Percentiles rank a stretch among this genome's conserved stretches.
These are phyloP conservation scores for Herpetotheres cachinnans DNA, from an alignment of 2,113 vertebrate species.

Conservation along the genomic window DNA sequence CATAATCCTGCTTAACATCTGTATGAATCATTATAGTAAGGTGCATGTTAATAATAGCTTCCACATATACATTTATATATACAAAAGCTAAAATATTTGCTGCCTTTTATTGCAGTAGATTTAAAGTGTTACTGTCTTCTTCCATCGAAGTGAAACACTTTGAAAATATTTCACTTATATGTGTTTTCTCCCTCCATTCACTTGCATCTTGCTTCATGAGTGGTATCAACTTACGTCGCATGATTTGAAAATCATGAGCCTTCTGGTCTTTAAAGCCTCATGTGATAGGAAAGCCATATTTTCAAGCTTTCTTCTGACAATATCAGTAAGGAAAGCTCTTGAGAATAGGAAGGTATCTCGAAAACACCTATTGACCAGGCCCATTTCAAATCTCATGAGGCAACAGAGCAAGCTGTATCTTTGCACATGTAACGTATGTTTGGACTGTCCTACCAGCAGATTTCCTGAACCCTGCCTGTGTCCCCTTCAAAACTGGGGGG, in stretches of 20 bases:
- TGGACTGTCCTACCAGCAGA: not conserved
- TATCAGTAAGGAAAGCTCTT: not conserved
- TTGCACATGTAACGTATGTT: not conserved
- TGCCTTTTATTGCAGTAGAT: not conserved
- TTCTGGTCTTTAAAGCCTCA: not conserved
- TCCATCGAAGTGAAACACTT: constrained; percentile 1
- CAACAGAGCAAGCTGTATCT: not conserved
- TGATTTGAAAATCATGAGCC: not conserved
- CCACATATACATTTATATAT: not conserved
- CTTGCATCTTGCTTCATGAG: not conserved
- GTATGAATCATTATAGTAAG: constrained; percentile 57
- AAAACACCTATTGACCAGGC: not conserved
- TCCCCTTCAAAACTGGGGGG: not conserved
- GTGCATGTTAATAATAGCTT: constrained; percentile 30
- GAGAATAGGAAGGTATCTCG: not conserved
- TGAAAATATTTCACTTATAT: not conserved
- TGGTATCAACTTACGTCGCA: not conserved
- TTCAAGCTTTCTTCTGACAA: not conserved
- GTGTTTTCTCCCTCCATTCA: not conserved
- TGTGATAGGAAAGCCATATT: not conserved
- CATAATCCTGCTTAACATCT: constrained; percentile 59
- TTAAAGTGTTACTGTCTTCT: constrained; percentile 37
- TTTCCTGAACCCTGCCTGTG: not conserved
- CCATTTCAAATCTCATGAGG: not conserved
- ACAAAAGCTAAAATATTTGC: constrained; percentile 11